phyloP scores from a whole-genome alignment of 2,113 vertebrate genomes.

The Scomber colias region DNA sequence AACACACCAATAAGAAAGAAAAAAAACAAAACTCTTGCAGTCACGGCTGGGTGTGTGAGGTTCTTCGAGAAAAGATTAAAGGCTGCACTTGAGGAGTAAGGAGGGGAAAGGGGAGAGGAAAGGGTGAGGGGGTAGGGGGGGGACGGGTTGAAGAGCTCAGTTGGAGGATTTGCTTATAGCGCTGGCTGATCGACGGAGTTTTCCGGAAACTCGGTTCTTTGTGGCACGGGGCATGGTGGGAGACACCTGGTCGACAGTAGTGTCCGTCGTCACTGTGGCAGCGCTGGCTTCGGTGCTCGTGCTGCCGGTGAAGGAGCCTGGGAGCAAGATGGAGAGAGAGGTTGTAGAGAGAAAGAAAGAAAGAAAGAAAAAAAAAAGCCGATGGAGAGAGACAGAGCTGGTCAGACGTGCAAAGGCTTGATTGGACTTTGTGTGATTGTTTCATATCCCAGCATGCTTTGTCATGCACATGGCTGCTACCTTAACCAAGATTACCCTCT shows the following conservation, averaged over 20 bases:
- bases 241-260: slow-evolving; percentile 78
- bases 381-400: not conserved
- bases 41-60: slow-evolving; percentile 62
- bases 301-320: slow-evolving; percentile 89
- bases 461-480: slow-evolving; percentile 69
- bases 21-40: slow-evolving; percentile 55
- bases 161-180: slow-evolving; percentile 86
- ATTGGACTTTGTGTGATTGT: slow-evolving; percentile 17
- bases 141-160: slow-evolving; percentile 63
- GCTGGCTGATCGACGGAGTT: slow-evolving; percentile 83
- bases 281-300: slow-evolving; percentile 78
- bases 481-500: slow-evolving; percentile 52
- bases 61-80: slow-evolving; percentile 64
- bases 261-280: slow-evolving; percentile 56
- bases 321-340: slow-evolving; percentile 46
- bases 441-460: slow-evolving; percentile 66
- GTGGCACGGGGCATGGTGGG: slow-evolving; percentile 81
- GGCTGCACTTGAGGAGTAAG: slow-evolving; percentile 43
- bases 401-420: slow-evolving; percentile 19
- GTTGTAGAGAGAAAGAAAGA: slow-evolving; percentile 6
- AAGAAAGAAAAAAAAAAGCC: not conserved
- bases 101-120: too few relatives aligned
- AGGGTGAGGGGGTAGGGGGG: not conserved
- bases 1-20: not conserved
- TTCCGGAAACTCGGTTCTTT: slow-evolving; percentile 82